Evolutionary conservation across 2,797 vertebrate species (phyloP).

Genomic region (Masticophis lateralis): DNA sequence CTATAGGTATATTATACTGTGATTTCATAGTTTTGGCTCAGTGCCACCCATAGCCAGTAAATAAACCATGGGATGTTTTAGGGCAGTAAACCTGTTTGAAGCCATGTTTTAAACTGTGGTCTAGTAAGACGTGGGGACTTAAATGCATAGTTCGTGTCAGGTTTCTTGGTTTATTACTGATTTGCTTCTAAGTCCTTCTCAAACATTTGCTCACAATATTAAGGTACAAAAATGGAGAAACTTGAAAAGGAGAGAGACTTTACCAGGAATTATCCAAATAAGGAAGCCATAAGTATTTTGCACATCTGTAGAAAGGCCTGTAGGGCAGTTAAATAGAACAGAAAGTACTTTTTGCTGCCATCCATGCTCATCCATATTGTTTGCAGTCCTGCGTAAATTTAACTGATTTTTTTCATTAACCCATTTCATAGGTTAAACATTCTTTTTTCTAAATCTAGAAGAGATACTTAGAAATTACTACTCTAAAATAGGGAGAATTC

Average conservation of each 20-base stretch:
- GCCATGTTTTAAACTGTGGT: not conserved
- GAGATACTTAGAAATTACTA: not conserved
- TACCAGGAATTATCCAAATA: not conserved
- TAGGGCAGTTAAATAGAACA: not conserved
- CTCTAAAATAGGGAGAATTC: not conserved
- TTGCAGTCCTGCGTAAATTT: not conserved
- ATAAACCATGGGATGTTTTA: not conserved
- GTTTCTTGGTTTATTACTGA: not conserved
- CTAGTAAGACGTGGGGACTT: not conserved
- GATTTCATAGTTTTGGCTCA: not conserved
- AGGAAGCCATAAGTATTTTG: not conserved
- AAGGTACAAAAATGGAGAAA: not conserved
- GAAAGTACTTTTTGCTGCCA: not conserved
- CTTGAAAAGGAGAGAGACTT: not conserved
- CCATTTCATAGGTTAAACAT: not conserved
- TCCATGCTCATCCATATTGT: not conserved
- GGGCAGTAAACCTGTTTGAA: not conserved
- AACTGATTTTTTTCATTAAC: not conserved
- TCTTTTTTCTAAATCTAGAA: not conserved
- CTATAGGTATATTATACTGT: not conserved
- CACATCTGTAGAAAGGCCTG: not conserved
- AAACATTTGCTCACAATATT: not conserved
- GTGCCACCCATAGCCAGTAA: not conserved
- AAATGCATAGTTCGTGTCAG: not conserved
- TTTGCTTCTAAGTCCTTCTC: not conserved